These are phyloP conservation scores for Labrus mixtus DNA, from an alignment of 2,113 vertebrate genomes.

Conservation along the genomic window DNA sequence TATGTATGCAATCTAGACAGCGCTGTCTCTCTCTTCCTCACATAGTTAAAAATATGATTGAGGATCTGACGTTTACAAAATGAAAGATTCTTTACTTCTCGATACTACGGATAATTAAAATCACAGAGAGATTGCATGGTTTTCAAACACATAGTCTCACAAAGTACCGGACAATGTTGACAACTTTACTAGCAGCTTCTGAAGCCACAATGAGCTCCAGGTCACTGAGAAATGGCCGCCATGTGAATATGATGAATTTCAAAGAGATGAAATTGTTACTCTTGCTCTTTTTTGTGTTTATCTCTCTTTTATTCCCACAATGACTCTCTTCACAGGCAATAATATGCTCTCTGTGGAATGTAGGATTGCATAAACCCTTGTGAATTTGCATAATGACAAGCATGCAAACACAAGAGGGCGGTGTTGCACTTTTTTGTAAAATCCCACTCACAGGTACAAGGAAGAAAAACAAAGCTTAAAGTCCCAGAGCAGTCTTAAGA, in stretches of 20 bases:
- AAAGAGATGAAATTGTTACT: neutral
- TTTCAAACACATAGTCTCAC: too few species aligned
- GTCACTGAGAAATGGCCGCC: neutral
- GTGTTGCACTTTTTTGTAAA: slow-evolving; percentile 64
- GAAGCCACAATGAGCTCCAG: too few species aligned
- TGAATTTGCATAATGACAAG: slow-evolving; percentile 30
- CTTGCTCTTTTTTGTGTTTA: neutral
- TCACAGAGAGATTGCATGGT: too few species aligned
- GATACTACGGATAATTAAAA: too few species aligned
- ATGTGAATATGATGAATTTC: neutral
- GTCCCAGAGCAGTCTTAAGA: neutral
- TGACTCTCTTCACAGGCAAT: slow-evolving; percentile 62
- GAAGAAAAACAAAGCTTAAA: neutral
- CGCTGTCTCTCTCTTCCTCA: too few species aligned
- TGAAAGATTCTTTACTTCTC: too few species aligned
- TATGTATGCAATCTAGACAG: too few species aligned
- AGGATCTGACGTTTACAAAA: too few species aligned
- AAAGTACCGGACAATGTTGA: too few species aligned
- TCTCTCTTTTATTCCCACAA: neutral
- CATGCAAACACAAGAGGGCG: slow-evolving; percentile 61
- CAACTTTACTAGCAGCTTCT: too few species aligned
- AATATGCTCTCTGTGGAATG: slow-evolving; percentile 56
- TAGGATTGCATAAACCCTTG: slow-evolving; percentile 33
- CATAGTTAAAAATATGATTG: too few species aligned
- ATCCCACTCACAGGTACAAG: slow-evolving; percentile 29